Evolutionary conservation across 2,888 invertebrate genomes (phyloP).

Genomic region (Hermaeophaga mercurialis): DNA sequence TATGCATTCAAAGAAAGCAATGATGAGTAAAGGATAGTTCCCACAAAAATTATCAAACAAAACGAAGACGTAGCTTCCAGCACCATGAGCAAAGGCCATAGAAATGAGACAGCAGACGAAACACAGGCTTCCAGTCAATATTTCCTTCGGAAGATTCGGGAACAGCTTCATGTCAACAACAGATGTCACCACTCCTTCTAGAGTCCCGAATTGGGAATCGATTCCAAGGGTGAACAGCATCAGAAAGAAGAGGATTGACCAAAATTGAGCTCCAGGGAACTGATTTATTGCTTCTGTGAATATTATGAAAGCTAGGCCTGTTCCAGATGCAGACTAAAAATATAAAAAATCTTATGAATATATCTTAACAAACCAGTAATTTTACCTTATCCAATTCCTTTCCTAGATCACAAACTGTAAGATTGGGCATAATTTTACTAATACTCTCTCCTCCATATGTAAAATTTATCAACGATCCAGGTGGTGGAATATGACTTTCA

Average conservation of each 20-base stretch:
- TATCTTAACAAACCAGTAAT: neutral
- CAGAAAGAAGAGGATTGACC: slow-evolving; percentile 94
- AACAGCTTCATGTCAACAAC: slow-evolving; percentile 94
- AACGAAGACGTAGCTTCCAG: slow-evolving; percentile 92
- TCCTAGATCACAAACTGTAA: slow-evolving; percentile 81
- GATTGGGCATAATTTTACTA: slow-evolving; percentile 66
- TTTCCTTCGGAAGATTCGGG: slow-evolving; percentile 88
- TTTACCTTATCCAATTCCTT: slow-evolving; percentile 88
- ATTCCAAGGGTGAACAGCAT: slow-evolving; percentile 97
- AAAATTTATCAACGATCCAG: slow-evolving; percentile 63
- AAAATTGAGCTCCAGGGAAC: slow-evolving; percentile 94
- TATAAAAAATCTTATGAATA: slow-evolving; percentile 15
- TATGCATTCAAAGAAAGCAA: slow-evolving; percentile 91
- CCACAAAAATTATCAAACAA: slow-evolving; percentile 94
- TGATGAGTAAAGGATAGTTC: slow-evolving; percentile 88
- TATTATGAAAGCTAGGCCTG: slow-evolving; percentile 94
- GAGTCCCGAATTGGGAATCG: slow-evolving; percentile 94
- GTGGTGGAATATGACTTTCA: slow-evolving; percentile 60
- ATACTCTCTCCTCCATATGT: slow-evolving; percentile 62
- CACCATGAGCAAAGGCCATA: slow-evolving; percentile 90
- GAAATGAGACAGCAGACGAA: slow-evolving; percentile 81
- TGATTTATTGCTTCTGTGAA: slow-evolving; percentile 98
- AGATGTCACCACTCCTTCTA: slow-evolving; percentile 95
- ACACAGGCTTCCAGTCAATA: slow-evolving; percentile 82
- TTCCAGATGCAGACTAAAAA: slow-evolving; percentile 90